These are phyloP conservation scores for Silurus meridionalis DNA, from an alignment of 2,113 vertebrate genomes.

Conservation along the genomic window DNA sequence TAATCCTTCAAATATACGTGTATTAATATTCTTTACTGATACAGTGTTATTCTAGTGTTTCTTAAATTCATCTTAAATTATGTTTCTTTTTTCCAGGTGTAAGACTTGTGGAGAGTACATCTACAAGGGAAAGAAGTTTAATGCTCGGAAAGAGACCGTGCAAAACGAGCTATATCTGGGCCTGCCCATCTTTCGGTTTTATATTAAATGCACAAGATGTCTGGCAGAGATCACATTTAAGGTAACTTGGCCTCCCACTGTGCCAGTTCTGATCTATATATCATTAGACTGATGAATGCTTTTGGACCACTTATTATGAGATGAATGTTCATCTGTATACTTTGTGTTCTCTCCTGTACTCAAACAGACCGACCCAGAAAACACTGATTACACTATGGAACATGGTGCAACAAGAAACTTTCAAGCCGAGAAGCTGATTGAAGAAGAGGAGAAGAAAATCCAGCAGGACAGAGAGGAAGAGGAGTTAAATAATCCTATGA, in stretches of 20 bases:
- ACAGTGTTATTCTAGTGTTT: neutral
- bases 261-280: neutral
- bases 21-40: neutral
- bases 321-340: neutral
- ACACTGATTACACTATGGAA: constrained; percentile 96
- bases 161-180: constrained; percentile 91
- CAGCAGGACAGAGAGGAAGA: constrained; percentile 90
- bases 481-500: constrained; percentile 98
- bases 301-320: neutral
- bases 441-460: constrained; percentile 90
- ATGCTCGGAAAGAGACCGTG: constrained; percentile 94
- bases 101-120: constrained; percentile 96
- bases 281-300: neutral
- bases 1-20: neutral
- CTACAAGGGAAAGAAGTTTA: constrained; percentile 97
- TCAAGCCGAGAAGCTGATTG: constrained; percentile 92
- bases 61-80: neutral
- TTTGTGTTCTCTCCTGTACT: neutral
- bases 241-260: constrained; percentile 61
- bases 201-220: constrained; percentile 94
- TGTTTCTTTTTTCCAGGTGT: constrained; percentile 69
- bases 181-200: constrained; percentile 93
- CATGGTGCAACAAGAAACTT: constrained; percentile 93
- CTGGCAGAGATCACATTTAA: constrained; percentile 91
- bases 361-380: constrained; percentile 89